Base-by-base conservation (phyloP, 2,797 vertebrate genomes). In the Psittacula derbiana region DNA sequence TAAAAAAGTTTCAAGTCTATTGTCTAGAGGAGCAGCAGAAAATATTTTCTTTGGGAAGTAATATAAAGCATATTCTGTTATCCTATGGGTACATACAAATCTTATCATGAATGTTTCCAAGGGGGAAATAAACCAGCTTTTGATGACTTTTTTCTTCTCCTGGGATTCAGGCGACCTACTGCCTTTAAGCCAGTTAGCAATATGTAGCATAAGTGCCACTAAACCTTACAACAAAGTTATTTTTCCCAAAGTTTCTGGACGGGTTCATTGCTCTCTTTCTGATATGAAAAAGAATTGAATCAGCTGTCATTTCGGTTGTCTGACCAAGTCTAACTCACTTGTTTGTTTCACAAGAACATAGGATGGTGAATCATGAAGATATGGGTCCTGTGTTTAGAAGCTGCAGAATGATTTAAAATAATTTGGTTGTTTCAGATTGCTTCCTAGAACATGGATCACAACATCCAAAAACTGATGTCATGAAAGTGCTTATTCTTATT, bases 341-440 rank as follows among this genome's bases (percentile, higher is more conserved):
- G 20, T 73, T 85, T 82, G 40, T 89, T 94, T 92, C 78, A 40
- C 60, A 53, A 49, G 71, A 92, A 74, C 84, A 58, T 33, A 78
- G 55, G 57, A 76, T 71, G 27, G 71, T 80, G 49, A 87, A 91
- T 91, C 86, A 88, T 33, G 50, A 87, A 25, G 50, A 80, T 64
- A 60, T 0, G 16, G 84, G 28, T 36, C 31, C 60, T 70, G 31
- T 60, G 28, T 75, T 92, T 61, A 94, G 83, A 80, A 87, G 33
- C 50, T 92, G 49, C 47, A 92, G 81, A 85, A 93, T 94, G 92
- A 93, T 95, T 93, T 78, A 49, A 49, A 89, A 67, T 78, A 85
- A 87, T 84, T 57, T 73, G 55, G 76, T 82, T n/a, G 70, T 44
- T 80, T 70, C 53, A 70, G 23, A 40, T 92, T 33, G 52, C 28